These are phyloP conservation scores for Miniopterus natalensis DNA, from an alignment of 2,113 vertebrate species.

Conservation along the genomic window DNA sequence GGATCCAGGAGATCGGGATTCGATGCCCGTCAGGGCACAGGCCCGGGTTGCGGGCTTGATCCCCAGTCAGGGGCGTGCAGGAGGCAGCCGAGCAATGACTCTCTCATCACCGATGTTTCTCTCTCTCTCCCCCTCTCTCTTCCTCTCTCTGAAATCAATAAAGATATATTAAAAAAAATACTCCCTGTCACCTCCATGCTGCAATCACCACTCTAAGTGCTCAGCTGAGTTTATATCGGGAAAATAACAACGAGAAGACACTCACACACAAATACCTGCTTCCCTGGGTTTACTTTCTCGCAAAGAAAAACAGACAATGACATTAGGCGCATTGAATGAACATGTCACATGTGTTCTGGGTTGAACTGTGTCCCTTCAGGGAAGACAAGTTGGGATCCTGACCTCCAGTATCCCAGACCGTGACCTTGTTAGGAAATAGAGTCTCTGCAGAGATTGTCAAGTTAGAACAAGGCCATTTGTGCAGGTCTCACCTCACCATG, in stretches of 20 bases:
- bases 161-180: neutral
- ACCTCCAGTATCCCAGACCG: neutral
- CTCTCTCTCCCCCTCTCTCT: no score
- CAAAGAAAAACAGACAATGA: fast-evolving
- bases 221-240: neutral
- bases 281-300: fast-evolving
- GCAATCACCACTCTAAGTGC: neutral
- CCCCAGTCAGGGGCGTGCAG: no score
- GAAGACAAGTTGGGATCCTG: neutral
- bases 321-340: neutral
- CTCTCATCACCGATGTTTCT: no score
- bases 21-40: no score
- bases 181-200: fast-evolving
- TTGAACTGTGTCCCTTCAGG: neutral
- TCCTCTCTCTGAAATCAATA: no score
- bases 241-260: neutral
- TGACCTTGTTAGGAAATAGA: neutral
- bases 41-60: no score
- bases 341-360: fast-evolving
- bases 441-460: neutral
- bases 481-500: fast-evolving
- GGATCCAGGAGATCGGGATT: no score
- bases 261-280: fast-evolving
- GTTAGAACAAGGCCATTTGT: neutral
- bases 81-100: no score